phyloP scores from a whole-genome alignment of 2,797 vertebrate species.

The Myiothlypis chrysogaster region DNA sequence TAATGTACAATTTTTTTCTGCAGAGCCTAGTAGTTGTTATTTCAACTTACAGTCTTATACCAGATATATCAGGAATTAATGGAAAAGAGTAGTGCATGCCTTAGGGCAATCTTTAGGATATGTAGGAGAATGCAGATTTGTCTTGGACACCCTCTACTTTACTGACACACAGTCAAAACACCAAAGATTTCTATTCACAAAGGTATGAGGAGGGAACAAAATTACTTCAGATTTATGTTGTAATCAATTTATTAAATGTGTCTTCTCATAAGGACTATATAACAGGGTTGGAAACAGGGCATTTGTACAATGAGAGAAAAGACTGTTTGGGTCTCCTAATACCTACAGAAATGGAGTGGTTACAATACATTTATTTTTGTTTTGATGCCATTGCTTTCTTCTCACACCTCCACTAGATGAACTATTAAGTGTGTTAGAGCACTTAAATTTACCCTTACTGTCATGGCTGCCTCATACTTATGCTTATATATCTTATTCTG shows the following conservation, averaged over 20 bases:
- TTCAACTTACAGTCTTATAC: neutral
- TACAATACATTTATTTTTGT: neutral
- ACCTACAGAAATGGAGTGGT: neutral
- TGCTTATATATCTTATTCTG: neutral
- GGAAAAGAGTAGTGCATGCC: neutral
- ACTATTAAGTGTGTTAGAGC: neutral
- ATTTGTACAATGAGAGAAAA: neutral
- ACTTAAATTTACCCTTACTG: neutral
- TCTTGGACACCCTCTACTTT: neutral
- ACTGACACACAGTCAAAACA: neutral
- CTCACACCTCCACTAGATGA: neutral
- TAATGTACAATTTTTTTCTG: neutral
- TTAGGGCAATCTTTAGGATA: neutral
- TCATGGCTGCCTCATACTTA: neutral
- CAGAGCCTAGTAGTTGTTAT: neutral
- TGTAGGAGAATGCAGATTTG: neutral
- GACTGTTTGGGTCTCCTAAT: neutral
- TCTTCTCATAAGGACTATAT: neutral
- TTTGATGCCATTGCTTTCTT: neutral
- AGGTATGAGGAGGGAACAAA: neutral
- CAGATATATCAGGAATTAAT: neutral
- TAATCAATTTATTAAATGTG: neutral
- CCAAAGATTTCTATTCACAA: neutral
- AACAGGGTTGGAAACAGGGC: neutral
- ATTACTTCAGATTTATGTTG: neutral